phyloP scores from a whole-genome alignment of 2,113 vertebrate genomes.

The Lepus timidus region DNA sequence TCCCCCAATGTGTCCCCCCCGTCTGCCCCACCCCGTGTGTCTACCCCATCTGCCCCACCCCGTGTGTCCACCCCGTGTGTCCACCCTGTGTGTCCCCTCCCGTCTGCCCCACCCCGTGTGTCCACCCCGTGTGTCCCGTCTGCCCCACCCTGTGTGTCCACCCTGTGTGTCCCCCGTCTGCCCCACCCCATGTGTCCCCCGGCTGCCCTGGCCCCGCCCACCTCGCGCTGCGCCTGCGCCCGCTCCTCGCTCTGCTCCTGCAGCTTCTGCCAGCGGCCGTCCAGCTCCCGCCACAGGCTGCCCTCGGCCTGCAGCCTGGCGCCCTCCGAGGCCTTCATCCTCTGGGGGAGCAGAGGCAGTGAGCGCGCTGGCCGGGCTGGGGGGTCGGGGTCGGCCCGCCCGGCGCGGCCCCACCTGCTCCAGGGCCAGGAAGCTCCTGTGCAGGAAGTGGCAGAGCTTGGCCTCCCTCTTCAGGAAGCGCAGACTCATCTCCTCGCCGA shows the following conservation, averaged over 20 bases:
- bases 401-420: slow-evolving; percentile 65
- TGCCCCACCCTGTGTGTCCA: no score
- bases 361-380: no score
- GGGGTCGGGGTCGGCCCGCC: background rate
- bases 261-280: slow-evolving; percentile 65
- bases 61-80: no score
- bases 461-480: slow-evolving; percentile 79
- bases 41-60: no score
- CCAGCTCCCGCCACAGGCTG: slow-evolving; percentile 68
- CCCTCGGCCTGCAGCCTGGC: slow-evolving; percentile 18
- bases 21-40: no score
- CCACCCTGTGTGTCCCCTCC: no score
- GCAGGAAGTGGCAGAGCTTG: slow-evolving; percentile 77
- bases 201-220: fast-evolving
- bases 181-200: fast-evolving
- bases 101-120: no score
- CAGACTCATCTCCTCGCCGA: slow-evolving; percentile 76
- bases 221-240: slow-evolving; percentile 43
- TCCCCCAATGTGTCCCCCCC: no score
- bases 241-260: slow-evolving; percentile 32
- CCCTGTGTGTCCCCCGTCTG: background rate
- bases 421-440: slow-evolving; percentile 77
- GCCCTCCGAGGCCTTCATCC: slow-evolving; percentile 59
- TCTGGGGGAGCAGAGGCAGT: slow-evolving; percentile 4
- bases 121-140: no score